These are phyloP conservation scores for Gallinago jamesoni DNA, from an alignment of 2,113 vertebrate species.

Conservation along the genomic window DNA sequence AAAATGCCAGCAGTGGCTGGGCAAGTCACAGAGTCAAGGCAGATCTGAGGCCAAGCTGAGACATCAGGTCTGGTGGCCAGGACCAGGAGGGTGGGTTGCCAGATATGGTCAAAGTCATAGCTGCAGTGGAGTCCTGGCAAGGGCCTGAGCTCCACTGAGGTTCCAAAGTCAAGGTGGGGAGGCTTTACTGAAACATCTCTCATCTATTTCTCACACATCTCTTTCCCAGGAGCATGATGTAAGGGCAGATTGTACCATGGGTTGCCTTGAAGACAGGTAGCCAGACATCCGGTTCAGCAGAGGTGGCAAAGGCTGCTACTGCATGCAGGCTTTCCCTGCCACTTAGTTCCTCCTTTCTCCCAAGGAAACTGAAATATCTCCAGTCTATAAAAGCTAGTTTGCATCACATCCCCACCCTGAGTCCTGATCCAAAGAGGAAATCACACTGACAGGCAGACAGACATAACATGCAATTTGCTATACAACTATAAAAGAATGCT, in stretches of 20 bases:
- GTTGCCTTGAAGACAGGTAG: not conserved
- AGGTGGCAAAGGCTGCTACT: no score
- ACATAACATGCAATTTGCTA: accelerated
- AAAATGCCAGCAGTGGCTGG: not conserved
- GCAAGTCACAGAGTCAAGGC: not conserved
- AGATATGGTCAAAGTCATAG: accelerated
- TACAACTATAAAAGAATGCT: not conserved
- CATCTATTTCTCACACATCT: not conserved
- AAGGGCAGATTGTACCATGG: accelerated
- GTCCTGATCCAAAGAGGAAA: not conserved
- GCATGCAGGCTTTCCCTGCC: not conserved
- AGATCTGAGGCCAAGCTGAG: accelerated
- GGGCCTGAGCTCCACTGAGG: not conserved
- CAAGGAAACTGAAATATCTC: not conserved
- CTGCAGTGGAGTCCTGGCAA: not conserved
- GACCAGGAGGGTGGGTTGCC: no score
- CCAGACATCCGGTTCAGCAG: not conserved
- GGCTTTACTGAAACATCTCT: not conserved
- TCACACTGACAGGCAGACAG: not conserved
- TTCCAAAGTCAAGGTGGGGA: not conserved
- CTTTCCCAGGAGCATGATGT: not conserved
- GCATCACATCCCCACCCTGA: not conserved
- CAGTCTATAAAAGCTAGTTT: not conserved
- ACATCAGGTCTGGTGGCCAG: not conserved
- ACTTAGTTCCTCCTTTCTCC: not conserved